Evolutionary conservation across 1,140 invertebrate species (phyloP).

Genomic region (Drosophila albomicans): DNA sequence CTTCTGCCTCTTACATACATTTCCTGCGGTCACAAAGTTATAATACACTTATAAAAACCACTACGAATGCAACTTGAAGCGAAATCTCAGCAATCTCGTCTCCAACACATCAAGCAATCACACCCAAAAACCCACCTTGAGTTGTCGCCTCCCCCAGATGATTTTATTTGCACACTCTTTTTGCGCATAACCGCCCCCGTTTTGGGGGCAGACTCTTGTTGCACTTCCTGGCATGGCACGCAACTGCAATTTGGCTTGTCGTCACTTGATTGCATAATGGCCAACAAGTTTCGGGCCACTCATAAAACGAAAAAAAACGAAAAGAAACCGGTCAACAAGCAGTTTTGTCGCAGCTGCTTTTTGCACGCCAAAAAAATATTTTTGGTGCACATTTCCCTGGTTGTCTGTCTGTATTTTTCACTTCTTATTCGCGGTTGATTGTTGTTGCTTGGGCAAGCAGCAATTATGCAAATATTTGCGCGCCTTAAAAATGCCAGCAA

Average conservation of each 20-base stretch:
- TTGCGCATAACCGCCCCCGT: conserved; percentile 44
- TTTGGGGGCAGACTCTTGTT: conserved; percentile 28
- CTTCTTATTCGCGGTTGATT: conserved; percentile 20
- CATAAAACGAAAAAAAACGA: conserved; percentile 57
- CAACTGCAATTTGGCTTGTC: conserved; percentile 72
- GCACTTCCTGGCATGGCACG: conserved; percentile 78
- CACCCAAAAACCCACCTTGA: conserved; percentile 5
- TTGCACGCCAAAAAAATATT: conserved; percentile 52
- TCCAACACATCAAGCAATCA: not conserved
- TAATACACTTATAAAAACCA: no score
- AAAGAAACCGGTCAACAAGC: conserved; percentile 62
- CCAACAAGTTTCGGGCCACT: conserved; percentile 59
- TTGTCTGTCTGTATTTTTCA: conserved; percentile 10
- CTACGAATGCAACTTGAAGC: not conserved
- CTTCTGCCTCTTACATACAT: no score
- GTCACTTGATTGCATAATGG: conserved; percentile 79
- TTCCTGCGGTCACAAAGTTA: no score
- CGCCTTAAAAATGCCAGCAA: conserved; percentile 74
- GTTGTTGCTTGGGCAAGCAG: conserved; percentile 62
- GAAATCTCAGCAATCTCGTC: not conserved
- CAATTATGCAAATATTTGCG: conserved; percentile 81
- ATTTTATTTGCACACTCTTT: not conserved
- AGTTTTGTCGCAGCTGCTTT: conserved; percentile 52
- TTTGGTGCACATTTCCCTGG: conserved; percentile 65
- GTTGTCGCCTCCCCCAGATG: conserved; percentile 2